Evolutionary conservation across 2,888 invertebrate species (phyloP), one percentile per base, ranked within the genome.

Genomic region (Rotaria socialis): DNA sequence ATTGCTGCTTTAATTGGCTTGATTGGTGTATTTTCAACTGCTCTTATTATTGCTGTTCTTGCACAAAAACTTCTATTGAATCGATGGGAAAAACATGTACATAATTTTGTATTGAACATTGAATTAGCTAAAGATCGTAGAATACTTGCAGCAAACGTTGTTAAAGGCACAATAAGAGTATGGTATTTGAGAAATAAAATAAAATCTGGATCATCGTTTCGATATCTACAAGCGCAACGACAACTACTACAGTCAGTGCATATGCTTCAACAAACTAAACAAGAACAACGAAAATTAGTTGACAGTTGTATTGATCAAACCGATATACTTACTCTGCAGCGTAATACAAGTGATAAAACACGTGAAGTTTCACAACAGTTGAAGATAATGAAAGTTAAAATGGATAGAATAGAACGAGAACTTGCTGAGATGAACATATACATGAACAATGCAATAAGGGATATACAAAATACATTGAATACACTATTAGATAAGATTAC

Each of bases 21-120:
- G 85, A 89, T 90, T 89, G 90, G 91, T 16, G 90, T 90, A 1
- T 90, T 90, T 6, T 90, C 90, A 86, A 91, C 90, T 7, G 91
- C 91, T 19, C 88, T 91, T 11, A 90, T 90, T 19, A 90, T 91
- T 2, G 90, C 90, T 10, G 90, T 91, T 4, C 88, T 91, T 7
- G 58, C n/a, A 19, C 43, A n/a, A 50, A 90, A 90, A 87, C 88
- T 91, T 22, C 90, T 91, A 87, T 88, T 91, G 27, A 90, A 90
- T 2, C 88, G 90, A 67, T 89, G 90, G 11, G 91, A 91, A 88
- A 90, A 90, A 87, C 90, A 90, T 87, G 90, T 91, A 10, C 90
- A 90, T 88, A 90, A 91, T 87, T 91, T 91, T 87, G 91, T 91
- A 22, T 89, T 90, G 24, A 90, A 90, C 86, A 89, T 90, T 6